Percentiles rank a stretch among this genome's conserved stretches.
These are phyloP conservation scores for Bombus confusus DNA, from an alignment of 1,140 invertebrate genomes.

Conservation along the genomic window DNA sequence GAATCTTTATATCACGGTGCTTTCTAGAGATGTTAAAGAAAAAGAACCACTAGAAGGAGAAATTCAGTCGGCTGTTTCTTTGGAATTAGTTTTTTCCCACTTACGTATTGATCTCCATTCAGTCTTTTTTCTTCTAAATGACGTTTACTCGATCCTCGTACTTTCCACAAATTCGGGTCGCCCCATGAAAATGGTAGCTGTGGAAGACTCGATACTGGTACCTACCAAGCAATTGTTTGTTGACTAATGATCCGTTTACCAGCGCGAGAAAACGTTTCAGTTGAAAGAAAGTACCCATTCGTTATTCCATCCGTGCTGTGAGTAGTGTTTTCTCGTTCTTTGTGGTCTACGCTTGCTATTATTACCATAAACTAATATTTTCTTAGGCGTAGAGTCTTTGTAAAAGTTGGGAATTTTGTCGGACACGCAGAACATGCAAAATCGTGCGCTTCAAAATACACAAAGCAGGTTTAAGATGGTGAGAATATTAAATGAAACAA, in stretches of 20 bases:
- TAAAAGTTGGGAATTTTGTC: background rate
- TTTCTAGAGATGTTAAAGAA: constrained; percentile 23
- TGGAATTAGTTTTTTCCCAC: background rate
- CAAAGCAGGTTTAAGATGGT: no score
- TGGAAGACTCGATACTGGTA: background rate
- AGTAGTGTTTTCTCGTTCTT: background rate
- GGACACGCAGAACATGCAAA: background rate
- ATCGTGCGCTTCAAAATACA: no score
- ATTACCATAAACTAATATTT: constrained; percentile 3
- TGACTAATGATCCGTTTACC: constrained; percentile 18
- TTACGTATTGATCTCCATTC: background rate
- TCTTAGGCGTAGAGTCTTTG: background rate
- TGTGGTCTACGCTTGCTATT: no score
- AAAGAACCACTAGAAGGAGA: constrained; percentile 2
- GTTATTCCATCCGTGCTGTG: background rate
- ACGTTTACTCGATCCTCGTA: no score
- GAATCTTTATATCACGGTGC: background rate
- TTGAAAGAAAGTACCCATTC: constrained; percentile 18
- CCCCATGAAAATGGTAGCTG: background rate
- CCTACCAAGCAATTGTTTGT: background rate
- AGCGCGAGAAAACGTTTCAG: background rate
- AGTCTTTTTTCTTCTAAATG: background rate
- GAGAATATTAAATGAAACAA: no score
- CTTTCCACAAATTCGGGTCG: constrained; percentile 37
- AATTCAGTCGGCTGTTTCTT: background rate